These are phyloP conservation scores for Cantharis nigra DNA, from an alignment of 2,888 invertebrate genomes.

Conservation along the genomic window DNA sequence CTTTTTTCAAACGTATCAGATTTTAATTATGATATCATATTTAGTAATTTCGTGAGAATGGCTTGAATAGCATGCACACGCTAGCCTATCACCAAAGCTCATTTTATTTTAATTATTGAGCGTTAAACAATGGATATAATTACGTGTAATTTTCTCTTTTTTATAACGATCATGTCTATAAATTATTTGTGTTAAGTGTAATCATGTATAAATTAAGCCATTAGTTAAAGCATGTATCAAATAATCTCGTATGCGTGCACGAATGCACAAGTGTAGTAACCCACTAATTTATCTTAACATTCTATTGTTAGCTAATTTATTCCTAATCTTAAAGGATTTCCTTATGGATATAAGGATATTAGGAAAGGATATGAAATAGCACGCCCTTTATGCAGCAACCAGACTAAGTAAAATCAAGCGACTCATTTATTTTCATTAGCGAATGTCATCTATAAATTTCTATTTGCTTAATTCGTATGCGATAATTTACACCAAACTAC, in stretches of 20 bases:
- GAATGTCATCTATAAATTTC: constrained; percentile 2
- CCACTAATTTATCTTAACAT: constrained; percentile 11
- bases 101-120: background rate
- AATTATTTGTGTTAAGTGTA: background rate
- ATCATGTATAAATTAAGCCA: background rate
- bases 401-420: constrained; percentile 12
- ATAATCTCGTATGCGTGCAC: background rate
- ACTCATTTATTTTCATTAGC: constrained; percentile 17
- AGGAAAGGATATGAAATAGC: constrained; percentile 21
- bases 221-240: background rate
- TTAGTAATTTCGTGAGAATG: background rate
- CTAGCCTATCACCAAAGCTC: background rate
- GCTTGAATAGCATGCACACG: background rate
- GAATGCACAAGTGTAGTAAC: constrained; percentile 7
- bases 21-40: background rate
- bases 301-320: constrained; percentile 18
- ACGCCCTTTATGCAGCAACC: constrained; percentile 5
- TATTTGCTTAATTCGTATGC: constrained; percentile 5
- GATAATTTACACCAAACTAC: background rate
- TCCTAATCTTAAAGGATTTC: constrained; percentile 18
- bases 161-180: background rate
- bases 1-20: background rate
- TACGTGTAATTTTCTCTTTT: background rate
- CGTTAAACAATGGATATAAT: background rate
- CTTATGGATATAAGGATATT: constrained; percentile 18